Percentiles rank a stretch among this genome's conserved stretches.
Conservation (phyloP, 37 sponge, comb jelly and placozoan species). For the Geodia barretti region DNA sequence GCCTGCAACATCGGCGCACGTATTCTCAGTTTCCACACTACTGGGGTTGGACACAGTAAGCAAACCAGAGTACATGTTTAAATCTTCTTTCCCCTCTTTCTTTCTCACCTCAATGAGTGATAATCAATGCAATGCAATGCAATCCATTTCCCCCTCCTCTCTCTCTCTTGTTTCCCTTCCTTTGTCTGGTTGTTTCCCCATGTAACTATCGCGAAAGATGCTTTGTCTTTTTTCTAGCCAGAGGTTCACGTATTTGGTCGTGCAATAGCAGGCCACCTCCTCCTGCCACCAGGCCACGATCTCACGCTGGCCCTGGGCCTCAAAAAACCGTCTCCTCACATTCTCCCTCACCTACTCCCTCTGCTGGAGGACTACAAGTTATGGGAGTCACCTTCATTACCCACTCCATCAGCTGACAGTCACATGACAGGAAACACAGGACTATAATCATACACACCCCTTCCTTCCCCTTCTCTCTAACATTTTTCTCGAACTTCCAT, state of each 20-base stretch:
- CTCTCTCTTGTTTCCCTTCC: neutral
- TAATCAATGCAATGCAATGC: no score
- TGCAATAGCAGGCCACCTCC: conserved; percentile 27
- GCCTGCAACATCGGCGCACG: neutral
- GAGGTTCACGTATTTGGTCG: conserved; percentile 51
- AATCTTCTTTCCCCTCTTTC: no score
- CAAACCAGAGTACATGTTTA: no score
- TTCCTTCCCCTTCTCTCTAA: no score
- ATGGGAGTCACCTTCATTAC: neutral
- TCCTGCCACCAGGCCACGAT: conserved; percentile 15
- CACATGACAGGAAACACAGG: no score
- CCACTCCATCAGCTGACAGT: neutral
- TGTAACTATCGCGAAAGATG: neutral
- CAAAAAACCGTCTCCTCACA: conserved; percentile 10
- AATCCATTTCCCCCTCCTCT: no score
- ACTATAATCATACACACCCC: no score
- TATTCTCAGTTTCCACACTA: conserved; percentile 36
- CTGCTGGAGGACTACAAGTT: conserved; percentile 12
- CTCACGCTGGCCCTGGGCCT: conserved; percentile 33
- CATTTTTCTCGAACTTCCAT: no score
- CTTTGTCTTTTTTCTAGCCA: conserved; percentile 4
- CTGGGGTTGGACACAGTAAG: conserved; percentile 43
- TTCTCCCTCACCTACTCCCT: conserved; percentile 16
- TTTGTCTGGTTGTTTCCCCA: neutral
- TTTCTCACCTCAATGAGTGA: no score